Evolutionary conservation across 2,888 invertebrate genomes (phyloP).

Genomic region (Eledona agricola): DNA sequence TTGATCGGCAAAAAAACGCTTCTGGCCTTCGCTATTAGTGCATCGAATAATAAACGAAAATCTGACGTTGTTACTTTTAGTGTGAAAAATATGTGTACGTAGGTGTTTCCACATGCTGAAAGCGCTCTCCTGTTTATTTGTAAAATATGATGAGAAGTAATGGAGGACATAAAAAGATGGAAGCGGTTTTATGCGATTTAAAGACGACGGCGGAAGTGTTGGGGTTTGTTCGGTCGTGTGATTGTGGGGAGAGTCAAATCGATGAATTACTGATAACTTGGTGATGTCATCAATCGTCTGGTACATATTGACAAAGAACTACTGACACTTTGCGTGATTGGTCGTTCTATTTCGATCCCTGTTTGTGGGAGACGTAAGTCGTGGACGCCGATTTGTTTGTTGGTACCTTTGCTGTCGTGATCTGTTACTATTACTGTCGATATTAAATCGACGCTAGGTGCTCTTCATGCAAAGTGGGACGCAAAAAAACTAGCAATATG

Average conservation of each 20-base stretch:
- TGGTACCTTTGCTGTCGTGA: conserved; percentile 8
- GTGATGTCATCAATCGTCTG: conserved; percentile 35
- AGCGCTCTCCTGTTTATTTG: no score
- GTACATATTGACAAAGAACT: conserved; percentile 35
- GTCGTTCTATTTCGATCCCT: conserved; percentile 19
- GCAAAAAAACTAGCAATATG: no score
- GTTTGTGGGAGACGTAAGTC: conserved; percentile 18
- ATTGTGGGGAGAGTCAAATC: conserved; percentile 27
- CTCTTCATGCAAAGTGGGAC: no score
- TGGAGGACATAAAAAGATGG: no score
- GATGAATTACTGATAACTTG: conserved; percentile 32
- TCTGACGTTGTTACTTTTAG: conserved; percentile 7
- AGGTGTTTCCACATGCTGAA: conserved; percentile 7
- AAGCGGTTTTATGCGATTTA: no score
- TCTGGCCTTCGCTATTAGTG: conserved; percentile 7
- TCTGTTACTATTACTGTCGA: background rate
- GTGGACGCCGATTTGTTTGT: no score
- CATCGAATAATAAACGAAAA: conserved; percentile 23
- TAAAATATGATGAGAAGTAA: no score
- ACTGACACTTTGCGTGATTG: conserved; percentile 35
- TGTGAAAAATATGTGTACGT: conserved; percentile 5
- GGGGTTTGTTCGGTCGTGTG: no score
- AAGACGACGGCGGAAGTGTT: no score
- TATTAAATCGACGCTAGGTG: no score
- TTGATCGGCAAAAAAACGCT: conserved; percentile 9